Conservation (phyloP, 1,140 invertebrate genomes). For the Meteorus sp. region DNA sequence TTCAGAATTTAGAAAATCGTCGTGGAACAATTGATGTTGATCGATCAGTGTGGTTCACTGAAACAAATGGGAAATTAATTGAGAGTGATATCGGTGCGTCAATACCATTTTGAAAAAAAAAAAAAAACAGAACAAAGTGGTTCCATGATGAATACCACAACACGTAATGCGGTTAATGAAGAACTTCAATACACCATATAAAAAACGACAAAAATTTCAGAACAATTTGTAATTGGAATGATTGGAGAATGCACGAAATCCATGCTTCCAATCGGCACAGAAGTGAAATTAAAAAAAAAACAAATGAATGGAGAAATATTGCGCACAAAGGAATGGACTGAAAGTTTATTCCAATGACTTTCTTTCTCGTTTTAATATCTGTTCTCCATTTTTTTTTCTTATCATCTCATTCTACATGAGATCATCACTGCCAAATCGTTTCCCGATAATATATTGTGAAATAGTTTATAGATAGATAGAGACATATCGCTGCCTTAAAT, state of each 20-base stretch:
- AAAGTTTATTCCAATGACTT: neutral
- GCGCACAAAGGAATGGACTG: slow-evolving; percentile 1
- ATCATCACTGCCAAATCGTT: slow-evolving; percentile 18
- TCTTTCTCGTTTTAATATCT: neutral
- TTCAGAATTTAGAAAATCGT: slow-evolving; percentile 27
- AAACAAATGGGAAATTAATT: slow-evolving; percentile 23
- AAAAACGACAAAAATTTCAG: too few relatives aligned
- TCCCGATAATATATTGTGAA: neutral
- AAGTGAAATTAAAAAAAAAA: too few relatives aligned
- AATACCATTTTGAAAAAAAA: slow-evolving; percentile 50
- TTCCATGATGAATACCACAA: too few relatives aligned
- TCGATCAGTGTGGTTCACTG: slow-evolving; percentile 9
- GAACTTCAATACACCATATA: too few relatives aligned
- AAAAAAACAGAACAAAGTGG: too few relatives aligned
- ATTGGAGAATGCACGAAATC: too few relatives aligned
- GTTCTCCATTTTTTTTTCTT: neutral
- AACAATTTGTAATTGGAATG: too few relatives aligned
- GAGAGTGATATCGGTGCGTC: slow-evolving; percentile 41
- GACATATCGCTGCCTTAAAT: slow-evolving; percentile 8
- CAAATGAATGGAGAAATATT: neutral
- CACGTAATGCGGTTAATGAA: slow-evolving; percentile 7
- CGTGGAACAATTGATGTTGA: neutral
- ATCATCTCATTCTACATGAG: neutral
- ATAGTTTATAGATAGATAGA: slow-evolving; percentile 5
- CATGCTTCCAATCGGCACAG: too few relatives aligned